Conservation (phyloP, 2,797 vertebrate genomes). For the Chaetophractus vellerosus region DNA sequence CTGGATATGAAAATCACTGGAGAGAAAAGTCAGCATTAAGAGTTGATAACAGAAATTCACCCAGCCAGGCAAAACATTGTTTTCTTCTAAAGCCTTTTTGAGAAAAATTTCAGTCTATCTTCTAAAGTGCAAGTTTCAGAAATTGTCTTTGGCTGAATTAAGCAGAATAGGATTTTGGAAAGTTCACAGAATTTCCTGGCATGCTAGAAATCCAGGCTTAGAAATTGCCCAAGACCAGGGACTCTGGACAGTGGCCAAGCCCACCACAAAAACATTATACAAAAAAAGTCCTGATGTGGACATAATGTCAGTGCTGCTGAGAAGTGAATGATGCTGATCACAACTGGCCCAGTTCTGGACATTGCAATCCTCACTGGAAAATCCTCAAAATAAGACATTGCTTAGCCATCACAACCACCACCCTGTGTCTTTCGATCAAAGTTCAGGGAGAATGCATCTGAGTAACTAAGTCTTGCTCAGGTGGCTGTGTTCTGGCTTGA, state of each 20-base stretch:
- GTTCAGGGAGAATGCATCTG: fast-evolving
- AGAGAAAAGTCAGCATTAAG: not conserved
- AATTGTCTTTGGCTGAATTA: constrained; percentile 25
- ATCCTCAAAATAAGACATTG: not conserved
- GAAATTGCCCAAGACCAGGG: not conserved
- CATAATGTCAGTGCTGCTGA: not conserved
- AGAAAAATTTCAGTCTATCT: not conserved
- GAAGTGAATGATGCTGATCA: no score
- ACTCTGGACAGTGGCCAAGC: not conserved
- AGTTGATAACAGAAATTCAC: not conserved
- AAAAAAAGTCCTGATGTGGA: not conserved
- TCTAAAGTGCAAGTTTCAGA: not conserved
- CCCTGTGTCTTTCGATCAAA: not conserved
- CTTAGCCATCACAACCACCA: not conserved
- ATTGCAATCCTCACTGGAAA: not conserved
- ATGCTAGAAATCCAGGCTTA: not conserved
- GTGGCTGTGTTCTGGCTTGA: no score
- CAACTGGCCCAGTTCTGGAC: not conserved
- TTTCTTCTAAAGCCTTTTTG: not conserved
- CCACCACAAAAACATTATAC: not conserved
- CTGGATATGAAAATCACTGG: not conserved
- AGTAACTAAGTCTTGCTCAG: not conserved
- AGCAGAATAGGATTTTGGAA: not conserved
- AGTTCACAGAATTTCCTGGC: constrained; percentile 1
- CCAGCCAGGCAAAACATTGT: not conserved